phyloP scores from a whole-genome alignment of 2,888 invertebrate species.

The Drosophila nr. perissopoda region DNA sequence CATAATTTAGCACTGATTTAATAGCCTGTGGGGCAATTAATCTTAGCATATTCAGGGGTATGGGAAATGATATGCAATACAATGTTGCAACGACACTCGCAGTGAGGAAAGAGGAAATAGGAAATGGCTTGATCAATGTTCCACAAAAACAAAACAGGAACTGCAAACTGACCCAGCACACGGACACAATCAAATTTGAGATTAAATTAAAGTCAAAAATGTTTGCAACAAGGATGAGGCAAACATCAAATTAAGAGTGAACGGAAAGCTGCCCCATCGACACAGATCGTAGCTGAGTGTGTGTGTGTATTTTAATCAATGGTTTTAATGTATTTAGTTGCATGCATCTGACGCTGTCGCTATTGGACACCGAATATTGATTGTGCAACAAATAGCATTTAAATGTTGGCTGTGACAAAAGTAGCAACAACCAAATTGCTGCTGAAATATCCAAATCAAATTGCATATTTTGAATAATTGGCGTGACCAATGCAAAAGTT shows the following conservation, averaged over 20 bases:
- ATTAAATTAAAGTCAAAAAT: background rate
- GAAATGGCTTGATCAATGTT: background rate
- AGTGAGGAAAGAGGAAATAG: background rate
- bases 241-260: background rate
- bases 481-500: slow-evolving; percentile 69
- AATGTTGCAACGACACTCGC: background rate
- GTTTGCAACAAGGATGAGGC: background rate
- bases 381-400: slow-evolving; percentile 37
- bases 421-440: slow-evolving; percentile 13
- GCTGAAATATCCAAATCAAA: slow-evolving; percentile 73
- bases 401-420: slow-evolving; percentile 33
- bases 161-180: background rate
- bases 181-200: background rate
- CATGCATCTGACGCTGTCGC: slow-evolving; percentile 19
- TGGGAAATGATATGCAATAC: background rate
- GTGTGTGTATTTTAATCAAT: background rate
- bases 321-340: background rate
- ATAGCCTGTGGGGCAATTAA: background rate
- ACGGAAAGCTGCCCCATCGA: background rate
- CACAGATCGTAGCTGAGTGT: background rate
- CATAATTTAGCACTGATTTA: background rate
- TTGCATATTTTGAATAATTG: slow-evolving; percentile 76
- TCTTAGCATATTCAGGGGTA: background rate
- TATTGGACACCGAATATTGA: slow-evolving; percentile 57
- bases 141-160: background rate